phyloP scores from a whole-genome alignment of 2,797 vertebrate species.

The Malurus leucopterus region DNA sequence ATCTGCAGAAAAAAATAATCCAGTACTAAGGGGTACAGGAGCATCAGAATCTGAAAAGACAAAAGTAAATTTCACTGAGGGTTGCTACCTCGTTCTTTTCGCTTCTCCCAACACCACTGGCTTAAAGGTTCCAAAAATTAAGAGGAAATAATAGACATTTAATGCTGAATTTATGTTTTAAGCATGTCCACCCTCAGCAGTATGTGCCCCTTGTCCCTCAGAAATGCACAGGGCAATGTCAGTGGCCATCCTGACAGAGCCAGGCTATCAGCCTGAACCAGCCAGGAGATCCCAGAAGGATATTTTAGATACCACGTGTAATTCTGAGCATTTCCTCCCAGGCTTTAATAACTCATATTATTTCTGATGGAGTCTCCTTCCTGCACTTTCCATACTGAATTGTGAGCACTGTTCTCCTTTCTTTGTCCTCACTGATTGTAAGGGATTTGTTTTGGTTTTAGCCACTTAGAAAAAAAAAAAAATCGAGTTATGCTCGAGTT shows the following conservation, averaged over 20 bases:
- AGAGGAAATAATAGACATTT: background rate
- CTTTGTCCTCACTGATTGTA: background rate
- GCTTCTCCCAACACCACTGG: background rate
- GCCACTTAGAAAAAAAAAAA: background rate
- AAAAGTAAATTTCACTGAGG: background rate
- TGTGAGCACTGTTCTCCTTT: background rate
- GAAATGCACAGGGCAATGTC: background rate
- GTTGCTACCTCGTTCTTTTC: background rate
- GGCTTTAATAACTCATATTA: fast-evolving
- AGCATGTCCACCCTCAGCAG: fast-evolving
- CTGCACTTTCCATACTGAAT: fast-evolving
- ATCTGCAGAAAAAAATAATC: background rate
- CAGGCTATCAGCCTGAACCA: background rate
- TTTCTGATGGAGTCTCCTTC: background rate
- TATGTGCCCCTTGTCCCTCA: background rate
- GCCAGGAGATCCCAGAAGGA: background rate
- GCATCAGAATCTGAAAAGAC: background rate
- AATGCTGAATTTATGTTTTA: background rate
- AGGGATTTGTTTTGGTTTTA: background rate
- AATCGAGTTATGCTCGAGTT: background rate
- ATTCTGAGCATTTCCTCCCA: background rate
- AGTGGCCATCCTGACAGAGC: background rate
- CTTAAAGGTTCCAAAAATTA: background rate
- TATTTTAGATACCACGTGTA: fast-evolving
- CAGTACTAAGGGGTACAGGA: background rate